These are phyloP conservation scores for Sylvicola cinctus DNA, from an alignment of 2,888 invertebrate species.

Conservation along the genomic window DNA sequence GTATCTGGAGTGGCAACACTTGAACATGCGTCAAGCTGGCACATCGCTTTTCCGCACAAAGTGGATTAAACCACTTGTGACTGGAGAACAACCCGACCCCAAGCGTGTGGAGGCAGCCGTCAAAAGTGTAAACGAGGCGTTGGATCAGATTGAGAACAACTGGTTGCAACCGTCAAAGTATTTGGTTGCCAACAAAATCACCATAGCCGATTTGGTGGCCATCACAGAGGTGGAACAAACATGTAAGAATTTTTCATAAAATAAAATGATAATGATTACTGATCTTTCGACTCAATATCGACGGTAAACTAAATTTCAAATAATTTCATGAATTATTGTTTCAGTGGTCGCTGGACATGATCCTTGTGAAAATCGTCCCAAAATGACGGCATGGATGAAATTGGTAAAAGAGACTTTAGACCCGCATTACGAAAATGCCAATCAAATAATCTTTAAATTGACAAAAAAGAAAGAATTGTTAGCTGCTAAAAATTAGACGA, in stretches of 20 bases:
- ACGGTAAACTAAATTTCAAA: no score
- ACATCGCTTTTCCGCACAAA: slow-evolving; percentile 36
- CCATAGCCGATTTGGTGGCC: slow-evolving; percentile 53
- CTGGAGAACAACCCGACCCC: slow-evolving; percentile 26
- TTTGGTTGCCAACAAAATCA: slow-evolving; percentile 37
- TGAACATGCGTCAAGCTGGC: slow-evolving; percentile 34
- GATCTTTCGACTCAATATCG: no score
- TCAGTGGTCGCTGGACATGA: slow-evolving; percentile 46
- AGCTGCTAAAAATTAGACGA: slow-evolving; percentile 11
- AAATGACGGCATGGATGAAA: slow-evolving; percentile 40
- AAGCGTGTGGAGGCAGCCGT: slow-evolving; percentile 18
- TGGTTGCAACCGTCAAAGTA: slow-evolving; percentile 28
- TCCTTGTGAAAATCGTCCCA: slow-evolving; percentile 33
- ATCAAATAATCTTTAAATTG: slow-evolving; percentile 8
- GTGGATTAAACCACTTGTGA: slow-evolving; percentile 29
- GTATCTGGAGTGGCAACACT: slow-evolving; percentile 53
- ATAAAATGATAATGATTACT: slow-evolving; percentile 1
- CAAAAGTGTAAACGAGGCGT: slow-evolving; percentile 30
- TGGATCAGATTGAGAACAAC: slow-evolving; percentile 34
- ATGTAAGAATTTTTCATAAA: slow-evolving; percentile 36
- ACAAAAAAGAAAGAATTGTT: slow-evolving; percentile 17
- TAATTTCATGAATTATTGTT: slow-evolving; percentile 8
- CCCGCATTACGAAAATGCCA: slow-evolving; percentile 42
- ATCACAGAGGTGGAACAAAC: slow-evolving; percentile 61
- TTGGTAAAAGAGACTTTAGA: slow-evolving; percentile 36